Evolutionary conservation across 2,888 invertebrate species (phyloP).

Genomic region (Ceriagrion tenellum): DNA sequence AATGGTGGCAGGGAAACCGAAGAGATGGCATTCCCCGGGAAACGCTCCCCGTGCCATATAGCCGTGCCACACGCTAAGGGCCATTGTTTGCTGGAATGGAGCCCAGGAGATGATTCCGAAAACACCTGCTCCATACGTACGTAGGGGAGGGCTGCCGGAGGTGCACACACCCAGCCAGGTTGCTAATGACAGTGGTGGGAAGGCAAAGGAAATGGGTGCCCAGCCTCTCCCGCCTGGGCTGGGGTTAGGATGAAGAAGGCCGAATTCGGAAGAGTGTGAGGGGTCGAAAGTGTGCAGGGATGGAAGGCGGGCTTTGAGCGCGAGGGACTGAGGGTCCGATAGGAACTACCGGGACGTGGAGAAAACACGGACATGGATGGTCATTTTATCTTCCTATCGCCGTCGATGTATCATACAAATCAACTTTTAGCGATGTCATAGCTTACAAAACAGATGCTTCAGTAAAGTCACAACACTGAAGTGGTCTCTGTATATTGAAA

Average conservation of each 20-base stretch:
- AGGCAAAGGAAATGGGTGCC: background rate
- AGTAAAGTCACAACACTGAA: too few relatives aligned
- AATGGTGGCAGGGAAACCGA: background rate
- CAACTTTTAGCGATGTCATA: background rate
- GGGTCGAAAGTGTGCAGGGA: background rate
- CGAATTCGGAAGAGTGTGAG: background rate
- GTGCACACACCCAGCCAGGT: background rate
- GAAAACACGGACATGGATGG: background rate
- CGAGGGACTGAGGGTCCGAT: background rate
- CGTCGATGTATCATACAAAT: background rate
- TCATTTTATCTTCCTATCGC: background rate
- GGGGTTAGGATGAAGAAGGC: background rate
- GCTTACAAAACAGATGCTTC: too few relatives aligned
- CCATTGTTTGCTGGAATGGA: slow-evolving; percentile 22
- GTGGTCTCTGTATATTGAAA: too few relatives aligned
- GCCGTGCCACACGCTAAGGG: background rate
- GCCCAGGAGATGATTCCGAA: slow-evolving; percentile 22
- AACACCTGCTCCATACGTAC: slow-evolving; percentile 2
- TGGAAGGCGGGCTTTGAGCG: background rate
- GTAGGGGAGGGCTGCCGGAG: background rate
- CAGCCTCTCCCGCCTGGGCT: background rate
- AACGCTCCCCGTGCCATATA: background rate
- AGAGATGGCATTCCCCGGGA: background rate
- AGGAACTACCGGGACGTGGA: background rate
- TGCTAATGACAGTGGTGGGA: slow-evolving; percentile 2